A percentile compares a stretch with the other conserved stretches of the same genome.
Evolutionary conservation across 2,113 vertebrate genomes (phyloP).

Genomic region (Cyphotilapia sp.): DNA sequence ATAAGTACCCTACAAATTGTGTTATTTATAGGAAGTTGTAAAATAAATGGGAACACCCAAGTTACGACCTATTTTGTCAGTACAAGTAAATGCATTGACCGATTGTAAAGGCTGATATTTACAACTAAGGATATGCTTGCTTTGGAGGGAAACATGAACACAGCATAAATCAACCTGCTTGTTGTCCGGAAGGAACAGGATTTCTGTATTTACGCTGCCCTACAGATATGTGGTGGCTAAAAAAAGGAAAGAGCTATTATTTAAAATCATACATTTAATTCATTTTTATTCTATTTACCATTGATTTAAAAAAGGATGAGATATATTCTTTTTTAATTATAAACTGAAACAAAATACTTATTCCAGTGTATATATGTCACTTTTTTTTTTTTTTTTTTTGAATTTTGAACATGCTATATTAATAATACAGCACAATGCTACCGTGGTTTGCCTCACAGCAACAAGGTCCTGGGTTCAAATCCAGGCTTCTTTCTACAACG

Average conservation of each 20-base stretch:
- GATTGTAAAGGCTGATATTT: background rate
- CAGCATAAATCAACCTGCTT: background rate
- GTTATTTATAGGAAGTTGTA: background rate
- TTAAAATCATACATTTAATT: background rate
- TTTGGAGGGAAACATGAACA: background rate
- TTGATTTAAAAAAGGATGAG: background rate
- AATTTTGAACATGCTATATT: background rate
- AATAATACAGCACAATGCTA: background rate
- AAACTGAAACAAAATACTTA: background rate
- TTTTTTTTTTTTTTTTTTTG: background rate
- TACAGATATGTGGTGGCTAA: background rate
- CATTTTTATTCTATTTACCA: background rate
- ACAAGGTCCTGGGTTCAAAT: background rate
- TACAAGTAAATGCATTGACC: background rate
- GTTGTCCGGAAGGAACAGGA: background rate
- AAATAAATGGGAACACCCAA: background rate
- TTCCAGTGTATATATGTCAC: background rate
- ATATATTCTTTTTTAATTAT: background rate
- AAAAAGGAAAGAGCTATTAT: background rate
- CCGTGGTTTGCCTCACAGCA: background rate
- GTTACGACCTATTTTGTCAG: background rate
- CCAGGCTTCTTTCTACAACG: background rate
- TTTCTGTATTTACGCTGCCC: background rate
- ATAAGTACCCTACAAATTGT: background rate
- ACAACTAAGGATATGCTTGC: background rate